A percentile compares a stretch with the other conserved stretches of the same genome.
Evolutionary conservation across 2,797 vertebrate species (phyloP).

Genomic region (Spinus pinus): DNA sequence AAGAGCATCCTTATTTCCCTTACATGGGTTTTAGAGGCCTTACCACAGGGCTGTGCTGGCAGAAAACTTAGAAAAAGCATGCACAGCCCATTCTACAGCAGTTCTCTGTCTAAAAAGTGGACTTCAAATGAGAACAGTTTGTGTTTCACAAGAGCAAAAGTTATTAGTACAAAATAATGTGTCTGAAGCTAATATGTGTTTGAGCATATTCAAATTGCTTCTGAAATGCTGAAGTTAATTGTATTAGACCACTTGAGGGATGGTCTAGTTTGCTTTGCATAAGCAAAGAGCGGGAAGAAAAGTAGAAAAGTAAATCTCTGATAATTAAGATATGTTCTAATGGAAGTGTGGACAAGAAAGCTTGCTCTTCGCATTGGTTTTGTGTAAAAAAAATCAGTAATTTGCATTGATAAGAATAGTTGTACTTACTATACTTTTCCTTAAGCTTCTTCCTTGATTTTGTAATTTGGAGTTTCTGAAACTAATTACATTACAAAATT

Average conservation of each 20-base stretch:
- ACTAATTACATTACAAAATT: not conserved
- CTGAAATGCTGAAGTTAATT: not conserved
- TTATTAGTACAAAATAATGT: not conserved
- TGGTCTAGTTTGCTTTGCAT: not conserved
- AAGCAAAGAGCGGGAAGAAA: not conserved
- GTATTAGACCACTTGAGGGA: not conserved
- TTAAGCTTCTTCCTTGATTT: not conserved
- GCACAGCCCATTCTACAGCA: not conserved
- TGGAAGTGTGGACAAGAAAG: not conserved
- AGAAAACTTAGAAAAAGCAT: not conserved
- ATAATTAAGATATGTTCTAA: not conserved
- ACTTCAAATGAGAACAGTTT: not conserved
- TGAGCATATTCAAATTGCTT: not conserved
- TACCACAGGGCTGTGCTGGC: accelerated
- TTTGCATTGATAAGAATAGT: not conserved
- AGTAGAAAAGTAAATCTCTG: not conserved
- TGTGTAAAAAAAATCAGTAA: not conserved
- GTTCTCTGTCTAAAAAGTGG: not conserved
- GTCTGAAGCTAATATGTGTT: not conserved
- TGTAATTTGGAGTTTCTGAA: not conserved
- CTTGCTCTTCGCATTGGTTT: not conserved
- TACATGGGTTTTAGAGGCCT: not conserved
- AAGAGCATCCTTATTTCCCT: not conserved
- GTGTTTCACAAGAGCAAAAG: not conserved
- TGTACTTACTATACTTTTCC: not conserved